Evolutionary conservation across 1,140 invertebrate genomes (phyloP).

Genomic region (Drosophila kohkoa): DNA sequence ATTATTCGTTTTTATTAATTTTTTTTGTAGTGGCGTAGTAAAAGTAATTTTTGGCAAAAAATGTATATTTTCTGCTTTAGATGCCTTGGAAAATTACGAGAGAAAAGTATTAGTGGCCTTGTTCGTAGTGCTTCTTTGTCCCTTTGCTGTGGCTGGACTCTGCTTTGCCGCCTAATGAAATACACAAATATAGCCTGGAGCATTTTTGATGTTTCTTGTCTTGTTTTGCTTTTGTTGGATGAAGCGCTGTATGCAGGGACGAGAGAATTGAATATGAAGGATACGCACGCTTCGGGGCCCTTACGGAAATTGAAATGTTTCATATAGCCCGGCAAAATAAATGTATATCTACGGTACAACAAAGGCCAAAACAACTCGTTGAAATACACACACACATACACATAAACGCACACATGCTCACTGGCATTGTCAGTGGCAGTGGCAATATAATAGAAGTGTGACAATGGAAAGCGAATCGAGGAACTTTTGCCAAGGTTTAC

Average conservation of each 20-base stretch:
- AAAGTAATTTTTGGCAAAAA: too few species aligned
- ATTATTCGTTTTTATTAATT: not conserved
- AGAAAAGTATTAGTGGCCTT: too few species aligned
- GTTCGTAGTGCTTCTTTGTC: conserved; percentile 16
- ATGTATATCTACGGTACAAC: conserved; percentile 70
- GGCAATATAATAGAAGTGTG: conserved; percentile 68
- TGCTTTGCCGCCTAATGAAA: conserved; percentile 59
- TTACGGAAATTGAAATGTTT: conserved; percentile 79
- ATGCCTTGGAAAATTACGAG: not conserved
- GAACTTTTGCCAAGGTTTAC: conserved; percentile 57
- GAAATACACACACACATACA: conserved; percentile 32
- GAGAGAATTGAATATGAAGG: conserved; percentile 20
- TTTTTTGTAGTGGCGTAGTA: too few species aligned
- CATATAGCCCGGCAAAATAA: conserved; percentile 61
- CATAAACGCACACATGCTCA: conserved; percentile 33
- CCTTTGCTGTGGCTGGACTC: conserved; percentile 37
- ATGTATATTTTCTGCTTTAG: too few species aligned
- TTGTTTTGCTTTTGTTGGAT: conserved; percentile 31
- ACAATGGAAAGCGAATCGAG: conserved; percentile 60
- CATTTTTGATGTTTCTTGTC: conserved; percentile 63
- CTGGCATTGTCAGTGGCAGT: conserved; percentile 6
- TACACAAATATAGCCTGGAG: conserved; percentile 62
- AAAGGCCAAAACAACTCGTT: conserved; percentile 55
- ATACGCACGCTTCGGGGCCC: conserved; percentile 45
- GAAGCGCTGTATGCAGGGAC: conserved; percentile 1